Conservation (phyloP, 2,888 invertebrate species). For the Acleris literana region DNA sequence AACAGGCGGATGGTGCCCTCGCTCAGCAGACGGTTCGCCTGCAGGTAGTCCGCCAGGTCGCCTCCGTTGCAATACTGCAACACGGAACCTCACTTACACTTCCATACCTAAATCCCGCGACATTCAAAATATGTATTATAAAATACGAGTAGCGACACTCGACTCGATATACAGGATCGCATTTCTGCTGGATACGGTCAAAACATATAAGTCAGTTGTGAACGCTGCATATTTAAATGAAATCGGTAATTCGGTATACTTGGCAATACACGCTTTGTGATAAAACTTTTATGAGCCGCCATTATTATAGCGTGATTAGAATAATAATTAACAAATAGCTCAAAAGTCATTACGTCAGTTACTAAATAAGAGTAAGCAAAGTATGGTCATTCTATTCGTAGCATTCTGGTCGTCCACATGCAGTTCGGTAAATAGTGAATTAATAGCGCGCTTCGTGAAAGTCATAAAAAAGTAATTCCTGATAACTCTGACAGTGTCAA, state of each 20-base stretch:
- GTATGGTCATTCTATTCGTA: conserved; percentile 44
- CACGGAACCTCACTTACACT: not conserved
- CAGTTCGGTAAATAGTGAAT: conserved; percentile 5
- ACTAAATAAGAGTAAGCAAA: conserved; percentile 42
- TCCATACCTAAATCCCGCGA: too few species aligned
- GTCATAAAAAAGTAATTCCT: conserved; percentile 2
- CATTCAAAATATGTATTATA: too few species aligned
- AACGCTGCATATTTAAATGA: conserved; percentile 3
- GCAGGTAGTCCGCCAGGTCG: conserved; percentile 98
- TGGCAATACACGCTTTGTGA: too few species aligned
- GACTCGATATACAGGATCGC: conserved; percentile 17
- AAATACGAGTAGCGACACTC: not conserved
- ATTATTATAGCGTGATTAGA: conserved; percentile 38
- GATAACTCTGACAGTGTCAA: conserved; percentile 14
- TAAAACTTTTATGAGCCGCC: conserved; percentile 36
- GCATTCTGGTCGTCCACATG: conserved; percentile 22
- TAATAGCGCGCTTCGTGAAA: conserved; percentile 7
- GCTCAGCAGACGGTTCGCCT: conserved; percentile 96
- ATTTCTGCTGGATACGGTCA: conserved; percentile 18
- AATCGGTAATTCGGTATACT: too few species aligned
- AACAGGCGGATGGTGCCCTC: conserved; percentile 98
- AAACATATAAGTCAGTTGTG: conserved; percentile 14
- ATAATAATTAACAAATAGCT: conserved; percentile 45
- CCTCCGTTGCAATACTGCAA: conserved; percentile 98
- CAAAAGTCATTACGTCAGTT: conserved; percentile 43